phyloP scores from a whole-genome alignment of 2,113 vertebrate species.

The Alces alces region DNA sequence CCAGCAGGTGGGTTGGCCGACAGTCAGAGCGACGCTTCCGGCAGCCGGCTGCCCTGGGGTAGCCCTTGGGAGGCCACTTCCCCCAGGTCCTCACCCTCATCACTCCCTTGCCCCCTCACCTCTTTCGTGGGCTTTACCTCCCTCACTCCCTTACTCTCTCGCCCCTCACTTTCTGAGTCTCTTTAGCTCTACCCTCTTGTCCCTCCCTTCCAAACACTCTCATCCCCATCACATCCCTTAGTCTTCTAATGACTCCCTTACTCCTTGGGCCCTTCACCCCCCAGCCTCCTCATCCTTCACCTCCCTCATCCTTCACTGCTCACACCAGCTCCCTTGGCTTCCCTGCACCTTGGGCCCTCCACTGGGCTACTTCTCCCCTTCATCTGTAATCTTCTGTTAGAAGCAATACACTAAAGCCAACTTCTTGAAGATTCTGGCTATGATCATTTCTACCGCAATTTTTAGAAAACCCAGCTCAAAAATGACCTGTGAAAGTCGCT shows the following conservation, averaged over 20 bases:
- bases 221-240: background rate
- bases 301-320: background rate
- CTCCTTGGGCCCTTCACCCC: background rate
- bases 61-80: background rate
- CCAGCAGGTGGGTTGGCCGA: background rate
- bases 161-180: background rate
- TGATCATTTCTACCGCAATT: background rate
- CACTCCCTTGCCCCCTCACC: background rate
- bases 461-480: background rate
- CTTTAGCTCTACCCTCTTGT: background rate
- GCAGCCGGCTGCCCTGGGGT: background rate
- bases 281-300: background rate
- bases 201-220: background rate
- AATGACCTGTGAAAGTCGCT: background rate
- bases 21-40: background rate
- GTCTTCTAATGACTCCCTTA: background rate
- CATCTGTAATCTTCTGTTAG: background rate
- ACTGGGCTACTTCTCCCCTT: background rate
- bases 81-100: accelerated
- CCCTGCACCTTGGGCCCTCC: background rate
- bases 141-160: background rate
- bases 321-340: background rate
- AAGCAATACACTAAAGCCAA: background rate
- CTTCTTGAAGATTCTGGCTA: background rate
- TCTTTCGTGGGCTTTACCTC: background rate